Evolutionary conservation across 2,113 vertebrate species (phyloP).

Genomic region (Crocuta crocuta): DNA sequence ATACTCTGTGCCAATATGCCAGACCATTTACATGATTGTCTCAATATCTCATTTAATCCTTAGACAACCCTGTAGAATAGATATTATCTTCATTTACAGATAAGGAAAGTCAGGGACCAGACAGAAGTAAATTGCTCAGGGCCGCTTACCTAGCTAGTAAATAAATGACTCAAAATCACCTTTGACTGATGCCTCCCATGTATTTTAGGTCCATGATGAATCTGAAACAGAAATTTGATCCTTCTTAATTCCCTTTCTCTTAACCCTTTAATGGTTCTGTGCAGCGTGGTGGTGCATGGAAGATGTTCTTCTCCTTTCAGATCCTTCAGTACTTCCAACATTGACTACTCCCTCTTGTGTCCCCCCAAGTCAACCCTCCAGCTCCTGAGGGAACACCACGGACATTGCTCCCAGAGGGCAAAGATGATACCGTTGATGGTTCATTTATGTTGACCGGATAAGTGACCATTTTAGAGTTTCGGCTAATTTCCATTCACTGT

Average conservation of each 20-base stretch:
- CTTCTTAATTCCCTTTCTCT: neutral
- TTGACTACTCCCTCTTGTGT: neutral
- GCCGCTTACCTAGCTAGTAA: neutral
- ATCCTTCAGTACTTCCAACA: neutral
- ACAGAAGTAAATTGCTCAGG: neutral
- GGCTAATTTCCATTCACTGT: conserved; percentile 1
- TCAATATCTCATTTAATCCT: neutral
- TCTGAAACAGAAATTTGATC: neutral
- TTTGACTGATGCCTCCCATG: neutral
- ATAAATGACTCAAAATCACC: neutral
- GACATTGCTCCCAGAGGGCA: neutral
- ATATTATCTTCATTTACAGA: neutral
- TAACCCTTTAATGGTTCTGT: neutral
- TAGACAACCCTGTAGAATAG: neutral
- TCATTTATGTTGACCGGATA: neutral
- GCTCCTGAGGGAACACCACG: neutral
- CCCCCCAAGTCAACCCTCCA: neutral
- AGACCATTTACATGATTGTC: neutral
- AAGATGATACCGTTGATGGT: neutral
- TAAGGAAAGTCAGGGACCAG: neutral
- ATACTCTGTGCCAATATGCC: neutral
- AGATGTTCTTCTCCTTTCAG: neutral
- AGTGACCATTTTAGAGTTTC: neutral
- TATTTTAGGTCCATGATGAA: neutral
- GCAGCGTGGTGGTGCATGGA: neutral